Evolutionary conservation across 2,113 vertebrate species (phyloP), one percentile per base, ranked within the genome.

Genomic region (Etia nguti): DNA sequence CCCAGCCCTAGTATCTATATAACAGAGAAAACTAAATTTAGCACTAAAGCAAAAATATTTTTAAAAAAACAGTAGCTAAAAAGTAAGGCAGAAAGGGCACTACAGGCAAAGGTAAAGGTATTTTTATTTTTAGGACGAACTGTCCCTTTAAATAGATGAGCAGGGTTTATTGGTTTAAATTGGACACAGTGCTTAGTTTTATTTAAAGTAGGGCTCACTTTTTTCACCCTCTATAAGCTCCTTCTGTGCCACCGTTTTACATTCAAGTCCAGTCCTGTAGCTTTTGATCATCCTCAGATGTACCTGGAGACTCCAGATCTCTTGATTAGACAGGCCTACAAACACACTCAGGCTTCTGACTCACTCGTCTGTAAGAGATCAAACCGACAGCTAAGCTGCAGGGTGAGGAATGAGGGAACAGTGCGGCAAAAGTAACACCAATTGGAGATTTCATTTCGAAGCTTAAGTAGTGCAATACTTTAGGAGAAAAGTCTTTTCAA

Each of bases 231-330:
- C 24, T 31, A 4, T 52, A 34, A 2, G 11, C 20, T 75, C 46
- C 48, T 38, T 83, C 48, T 29, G 1, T 24, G 52, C 18, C 24
- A 34, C 52, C 5, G 7, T 54, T 85, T 13, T 26, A 46, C 38
- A 55, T 84, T 59, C 50, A 70, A 70, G 46, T 68, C 73, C 79
- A 84, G 73, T 75, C 82, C 79, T 90, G 88, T 83, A 85, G 86
- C 84, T 86, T 88, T 83, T 88, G 77, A 93, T 93, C 84, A 85
- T 70, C 52, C 54, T 90, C 89, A 84, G 60, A 84, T 68, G 62
- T 52, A 85, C 88, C 82, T 88, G 79, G 56, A 90, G 68, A 82
- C 87, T 56, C n/a, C 50, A 34, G 59, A 2, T 11, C 11, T 62
- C 70, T 59, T 43, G 11, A 80, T 84, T 84, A 84, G 87, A 88